Percentiles rank a stretch among this genome's conserved stretches.
Evolutionary conservation across 2,888 invertebrate species (phyloP).

Genomic region (Oxystoma pomonae): DNA sequence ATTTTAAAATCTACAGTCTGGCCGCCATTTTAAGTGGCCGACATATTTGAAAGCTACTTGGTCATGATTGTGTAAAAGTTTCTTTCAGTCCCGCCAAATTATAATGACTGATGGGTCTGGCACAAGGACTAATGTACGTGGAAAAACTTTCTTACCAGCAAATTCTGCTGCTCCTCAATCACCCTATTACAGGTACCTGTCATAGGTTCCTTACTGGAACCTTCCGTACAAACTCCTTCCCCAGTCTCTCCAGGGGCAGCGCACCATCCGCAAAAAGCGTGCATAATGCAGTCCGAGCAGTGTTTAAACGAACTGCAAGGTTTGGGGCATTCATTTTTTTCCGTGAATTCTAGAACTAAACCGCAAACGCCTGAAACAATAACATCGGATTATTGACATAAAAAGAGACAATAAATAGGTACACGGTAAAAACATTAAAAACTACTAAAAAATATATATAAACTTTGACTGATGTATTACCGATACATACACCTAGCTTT

Average conservation of each 20-base stretch:
- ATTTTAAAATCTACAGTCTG: too few species aligned
- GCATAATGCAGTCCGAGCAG: conserved; percentile 81
- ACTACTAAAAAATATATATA: background rate
- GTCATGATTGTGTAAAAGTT: too few species aligned
- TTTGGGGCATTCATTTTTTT: conserved; percentile 72
- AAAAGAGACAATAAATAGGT: too few species aligned
- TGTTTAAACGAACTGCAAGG: conserved; percentile 79
- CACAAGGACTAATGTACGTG: too few species aligned
- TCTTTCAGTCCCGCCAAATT: too few species aligned
- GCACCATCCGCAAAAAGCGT: conserved; percentile 95
- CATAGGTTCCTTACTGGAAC: conserved; percentile 71
- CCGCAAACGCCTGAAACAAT: conserved; percentile 95
- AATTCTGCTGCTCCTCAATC: conserved; percentile 23
- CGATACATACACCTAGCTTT: too few species aligned
- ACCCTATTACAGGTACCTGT: conserved; percentile 42
- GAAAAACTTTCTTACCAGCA: conserved; percentile 30
- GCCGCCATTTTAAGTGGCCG: too few species aligned
- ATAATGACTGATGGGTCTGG: too few species aligned
- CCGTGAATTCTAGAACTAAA: conserved; percentile 65
- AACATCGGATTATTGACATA: too few species aligned
- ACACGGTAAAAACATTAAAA: too few species aligned
- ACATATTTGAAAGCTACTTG: too few species aligned
- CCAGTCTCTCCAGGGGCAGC: conserved; percentile 57
- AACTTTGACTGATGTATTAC: too few species aligned
- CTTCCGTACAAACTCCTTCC: conserved; percentile 84